Evolutionary conservation across 2,888 invertebrate genomes (phyloP).

Genomic region (Aradus depressus): DNA sequence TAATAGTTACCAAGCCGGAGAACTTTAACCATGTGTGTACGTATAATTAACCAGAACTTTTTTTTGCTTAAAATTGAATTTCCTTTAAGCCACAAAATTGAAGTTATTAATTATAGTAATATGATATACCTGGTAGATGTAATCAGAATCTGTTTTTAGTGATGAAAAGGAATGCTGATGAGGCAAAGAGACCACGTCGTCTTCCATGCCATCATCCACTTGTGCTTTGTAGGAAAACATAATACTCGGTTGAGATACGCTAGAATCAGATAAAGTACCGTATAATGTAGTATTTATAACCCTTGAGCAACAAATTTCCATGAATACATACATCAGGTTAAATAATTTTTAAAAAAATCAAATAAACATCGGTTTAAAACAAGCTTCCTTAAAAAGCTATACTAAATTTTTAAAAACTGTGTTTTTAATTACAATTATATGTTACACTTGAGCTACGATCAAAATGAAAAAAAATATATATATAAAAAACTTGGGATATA

Average conservation of each 20-base stretch:
- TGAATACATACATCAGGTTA: no score
- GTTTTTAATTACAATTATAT: no score
- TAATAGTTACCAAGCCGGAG: no score
- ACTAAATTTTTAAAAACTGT: background rate
- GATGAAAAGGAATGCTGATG: constrained; percentile 65
- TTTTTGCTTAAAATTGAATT: no score
- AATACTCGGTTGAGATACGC: constrained; percentile 59
- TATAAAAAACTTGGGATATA: no score
- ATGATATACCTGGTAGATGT: constrained; percentile 63
- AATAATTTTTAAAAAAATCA: constrained; percentile 1
- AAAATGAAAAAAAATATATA: no score
- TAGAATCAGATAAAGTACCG: constrained; percentile 36
- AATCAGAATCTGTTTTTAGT: constrained; percentile 61
- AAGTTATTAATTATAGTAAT: no score
- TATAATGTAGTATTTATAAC: constrained; percentile 10
- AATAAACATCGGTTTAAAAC: background rate
- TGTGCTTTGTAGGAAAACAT: constrained; percentile 72
- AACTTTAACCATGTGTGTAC: no score
- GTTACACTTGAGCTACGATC: no score
- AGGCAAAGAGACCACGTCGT: constrained; percentile 62
- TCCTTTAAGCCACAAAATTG: no score
- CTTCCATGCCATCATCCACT: constrained; percentile 62
- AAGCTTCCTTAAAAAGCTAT: background rate
- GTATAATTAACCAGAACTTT: no score
- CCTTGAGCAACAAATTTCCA: no score